Conservation (phyloP, 2,797 vertebrate species). For the Potorous gilbertii region DNA sequence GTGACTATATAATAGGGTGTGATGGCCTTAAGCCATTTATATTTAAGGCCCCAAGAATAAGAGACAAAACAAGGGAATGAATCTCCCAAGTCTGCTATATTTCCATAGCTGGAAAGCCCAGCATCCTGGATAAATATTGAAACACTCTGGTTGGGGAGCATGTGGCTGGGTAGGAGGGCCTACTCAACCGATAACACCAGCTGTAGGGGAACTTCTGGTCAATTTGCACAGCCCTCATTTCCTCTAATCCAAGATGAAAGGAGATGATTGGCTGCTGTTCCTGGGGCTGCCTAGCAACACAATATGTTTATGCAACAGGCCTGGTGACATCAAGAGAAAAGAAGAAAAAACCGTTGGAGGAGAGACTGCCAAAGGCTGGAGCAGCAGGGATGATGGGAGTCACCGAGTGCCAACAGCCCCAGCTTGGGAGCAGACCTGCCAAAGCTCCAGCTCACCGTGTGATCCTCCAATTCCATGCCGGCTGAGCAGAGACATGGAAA, state of each 20-base stretch:
- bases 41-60: not conserved
- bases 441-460: slow-evolving; percentile 67
- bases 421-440: slow-evolving; percentile 71
- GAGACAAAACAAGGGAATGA: too few species aligned
- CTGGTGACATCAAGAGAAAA: slow-evolving; percentile 67
- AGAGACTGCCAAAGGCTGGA: slow-evolving; percentile 72
- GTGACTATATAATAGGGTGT: not conserved
- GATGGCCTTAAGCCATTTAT: slow-evolving; percentile 25
- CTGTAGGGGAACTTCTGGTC: slow-evolving; percentile 34
- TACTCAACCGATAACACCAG: not conserved
- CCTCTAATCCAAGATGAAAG: slow-evolving; percentile 69
- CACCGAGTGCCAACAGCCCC: slow-evolving; percentile 76
- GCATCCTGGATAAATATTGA: slow-evolving; percentile 6
- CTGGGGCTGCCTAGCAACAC: slow-evolving; percentile 69
- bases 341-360: slow-evolving; percentile 57
- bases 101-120: slow-evolving; percentile 21
- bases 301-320: slow-evolving; percentile 70
- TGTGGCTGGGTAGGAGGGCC: slow-evolving; percentile 22
- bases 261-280: slow-evolving; percentile 49
- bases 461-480: slow-evolving; percentile 79
- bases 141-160: slow-evolving; percentile 25
- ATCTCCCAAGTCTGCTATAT: not conserved
- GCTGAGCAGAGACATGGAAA: slow-evolving; percentile 80
- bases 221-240: slow-evolving; percentile 58
- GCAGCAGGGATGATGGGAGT: slow-evolving; percentile 64